These are phyloP conservation scores for Lontra canadensis DNA, from an alignment of 2,113 vertebrate species.

Conservation along the genomic window DNA sequence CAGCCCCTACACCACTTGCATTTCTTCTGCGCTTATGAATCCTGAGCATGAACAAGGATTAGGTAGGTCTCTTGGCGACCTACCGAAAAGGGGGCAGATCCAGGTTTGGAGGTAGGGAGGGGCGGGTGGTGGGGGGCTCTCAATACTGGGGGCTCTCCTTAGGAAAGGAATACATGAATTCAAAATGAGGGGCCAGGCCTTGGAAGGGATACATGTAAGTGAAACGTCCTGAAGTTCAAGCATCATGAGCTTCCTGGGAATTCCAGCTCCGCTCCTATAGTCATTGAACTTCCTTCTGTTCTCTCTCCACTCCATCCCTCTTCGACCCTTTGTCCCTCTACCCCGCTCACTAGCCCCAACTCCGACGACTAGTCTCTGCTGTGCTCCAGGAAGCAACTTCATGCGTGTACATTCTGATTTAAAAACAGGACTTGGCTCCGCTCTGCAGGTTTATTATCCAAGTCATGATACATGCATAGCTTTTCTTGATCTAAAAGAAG, in stretches of 20 bases:
- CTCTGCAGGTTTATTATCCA: background rate
- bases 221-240: background rate
- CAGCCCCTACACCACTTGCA: background rate
- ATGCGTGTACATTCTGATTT: background rate
- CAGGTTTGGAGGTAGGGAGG: background rate
- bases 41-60: background rate
- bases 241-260: background rate
- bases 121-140: background rate
- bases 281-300: background rate
- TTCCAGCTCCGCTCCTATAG: background rate
- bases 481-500: conserved; percentile 13
- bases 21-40: background rate
- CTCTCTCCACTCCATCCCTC: background rate
- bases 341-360: background rate
- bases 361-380: background rate
- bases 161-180: background rate
- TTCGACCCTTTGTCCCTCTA: background rate
- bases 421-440: background rate
- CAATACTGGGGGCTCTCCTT: background rate
- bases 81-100: background rate
- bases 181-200: background rate
- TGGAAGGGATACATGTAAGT: background rate
- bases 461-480: background rate
- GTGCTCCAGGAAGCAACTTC: background rate
- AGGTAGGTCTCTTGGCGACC: background rate